phyloP scores from a whole-genome alignment of 2,113 vertebrate genomes.

The Alexandromys fortis region DNA sequence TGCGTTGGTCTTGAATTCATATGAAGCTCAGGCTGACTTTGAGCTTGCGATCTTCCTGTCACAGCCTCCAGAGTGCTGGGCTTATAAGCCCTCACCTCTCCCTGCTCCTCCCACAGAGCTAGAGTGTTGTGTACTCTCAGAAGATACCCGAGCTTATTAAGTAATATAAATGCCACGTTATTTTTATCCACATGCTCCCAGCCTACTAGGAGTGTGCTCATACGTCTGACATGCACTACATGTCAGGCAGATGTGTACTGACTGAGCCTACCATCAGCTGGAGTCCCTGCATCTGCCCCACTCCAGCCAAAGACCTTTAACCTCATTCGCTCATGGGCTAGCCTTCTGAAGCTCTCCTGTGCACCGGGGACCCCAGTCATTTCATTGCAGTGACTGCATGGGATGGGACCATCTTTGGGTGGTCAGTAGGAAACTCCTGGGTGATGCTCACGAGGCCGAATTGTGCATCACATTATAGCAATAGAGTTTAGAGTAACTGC shows the following conservation, averaged over 20 bases:
- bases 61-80: neutral
- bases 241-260: fast-evolving
- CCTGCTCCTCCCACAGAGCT: too few species aligned
- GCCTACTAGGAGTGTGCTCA: fast-evolving
- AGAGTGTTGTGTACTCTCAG: fast-evolving
- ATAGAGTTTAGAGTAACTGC: too few species aligned
- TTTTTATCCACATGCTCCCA: neutral
- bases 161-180: fast-evolving
- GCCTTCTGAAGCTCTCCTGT: too few species aligned
- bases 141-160: neutral
- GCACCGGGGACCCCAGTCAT: fast-evolving
- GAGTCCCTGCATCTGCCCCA: too few species aligned
- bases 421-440: neutral
- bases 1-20: neutral
- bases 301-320: too few species aligned
- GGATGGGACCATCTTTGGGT: too few species aligned
- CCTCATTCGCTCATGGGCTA: neutral
- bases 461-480: fast-evolving
- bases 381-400: neutral
- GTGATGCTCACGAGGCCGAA: fast-evolving
- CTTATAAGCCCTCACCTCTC: neutral
- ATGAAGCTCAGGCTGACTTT: neutral
- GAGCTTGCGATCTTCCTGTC: neutral
- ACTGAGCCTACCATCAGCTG: too few species aligned
- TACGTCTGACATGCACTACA: fast-evolving